Evolutionary conservation across 2,113 vertebrate species (phyloP).

Genomic region (Muscicapa adusta): DNA sequence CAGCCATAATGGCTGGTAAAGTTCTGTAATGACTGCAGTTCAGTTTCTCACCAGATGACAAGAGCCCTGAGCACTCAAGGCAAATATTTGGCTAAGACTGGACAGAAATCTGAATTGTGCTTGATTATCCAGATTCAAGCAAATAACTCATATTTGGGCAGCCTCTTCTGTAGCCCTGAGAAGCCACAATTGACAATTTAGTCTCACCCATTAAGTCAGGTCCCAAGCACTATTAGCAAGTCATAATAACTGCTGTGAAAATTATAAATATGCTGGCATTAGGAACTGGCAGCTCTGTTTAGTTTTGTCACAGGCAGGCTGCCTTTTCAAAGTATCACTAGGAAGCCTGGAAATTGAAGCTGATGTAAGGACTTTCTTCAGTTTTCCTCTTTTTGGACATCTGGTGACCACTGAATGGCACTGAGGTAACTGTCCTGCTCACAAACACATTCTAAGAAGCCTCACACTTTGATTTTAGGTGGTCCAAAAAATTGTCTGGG

Average conservation of each 20-base stretch:
- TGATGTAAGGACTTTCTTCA: not conserved
- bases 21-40: not conserved
- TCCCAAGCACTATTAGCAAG: not conserved
- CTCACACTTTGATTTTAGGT: not conserved
- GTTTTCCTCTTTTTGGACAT: not conserved
- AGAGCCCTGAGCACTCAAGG: not conserved
- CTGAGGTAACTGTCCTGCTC: not conserved
- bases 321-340: not conserved
- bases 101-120: not conserved
- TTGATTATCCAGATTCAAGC: not conserved
- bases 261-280: not conserved
- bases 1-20: not conserved
- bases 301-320: not conserved
- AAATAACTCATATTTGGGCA: not conserved
- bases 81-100: not conserved
- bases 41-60: not conserved
- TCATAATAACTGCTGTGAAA: not conserved
- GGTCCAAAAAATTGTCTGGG: not conserved
- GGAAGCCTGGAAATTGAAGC: not conserved
- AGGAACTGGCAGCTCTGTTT: not conserved
- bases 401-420: not conserved
- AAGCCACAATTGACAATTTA: not conserved
- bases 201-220: not conserved
- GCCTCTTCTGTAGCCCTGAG: not conserved
- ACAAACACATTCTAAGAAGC: not conserved